Evolutionary conservation across 2,113 vertebrate species (phyloP).

Genomic region (Neoarius graeffei): DNA sequence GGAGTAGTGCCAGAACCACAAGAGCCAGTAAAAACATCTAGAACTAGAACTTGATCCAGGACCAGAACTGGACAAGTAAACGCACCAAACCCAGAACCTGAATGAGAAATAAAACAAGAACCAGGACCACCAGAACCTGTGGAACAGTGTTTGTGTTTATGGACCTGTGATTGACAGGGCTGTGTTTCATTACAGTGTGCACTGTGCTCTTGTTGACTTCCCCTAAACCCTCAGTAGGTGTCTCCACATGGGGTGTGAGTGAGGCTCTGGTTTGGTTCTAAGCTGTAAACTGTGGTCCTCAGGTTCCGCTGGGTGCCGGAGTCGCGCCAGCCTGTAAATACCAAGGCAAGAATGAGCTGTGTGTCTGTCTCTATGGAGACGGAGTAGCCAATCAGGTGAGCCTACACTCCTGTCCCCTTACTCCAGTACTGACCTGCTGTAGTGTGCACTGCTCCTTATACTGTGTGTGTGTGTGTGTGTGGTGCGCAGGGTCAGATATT

Average conservation of each 20-base stretch:
- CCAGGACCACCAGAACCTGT: not conserved
- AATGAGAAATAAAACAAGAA: not conserved
- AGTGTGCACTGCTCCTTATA: not conserved
- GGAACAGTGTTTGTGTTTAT: not conserved
- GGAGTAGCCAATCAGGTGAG: constrained; percentile 93
- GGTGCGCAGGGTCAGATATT: constrained; percentile 69
- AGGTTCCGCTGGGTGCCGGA: constrained; percentile 93
- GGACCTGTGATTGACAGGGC: not conserved
- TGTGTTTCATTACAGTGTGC: not conserved
- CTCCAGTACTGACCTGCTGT: not conserved
- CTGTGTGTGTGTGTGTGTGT: not conserved
- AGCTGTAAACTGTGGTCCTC: not conserved
- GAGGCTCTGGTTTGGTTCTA: not conserved
- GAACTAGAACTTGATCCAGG: not conserved
- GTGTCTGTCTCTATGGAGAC: constrained; percentile 88
- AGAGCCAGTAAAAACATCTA: not conserved
- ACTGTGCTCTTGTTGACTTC: not conserved
- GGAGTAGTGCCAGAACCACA: not conserved
- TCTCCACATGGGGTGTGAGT: not conserved
- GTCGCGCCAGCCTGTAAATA: constrained; percentile 92
- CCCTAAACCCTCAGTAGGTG: not conserved
- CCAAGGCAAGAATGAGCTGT: constrained; percentile 84
- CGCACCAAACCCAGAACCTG: not conserved
- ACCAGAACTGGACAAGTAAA: not conserved
- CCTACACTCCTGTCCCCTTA: too few relatives aligned